These are phyloP conservation scores for Nineta flava DNA, from an alignment of 2,888 invertebrate genomes.

Conservation along the genomic window DNA sequence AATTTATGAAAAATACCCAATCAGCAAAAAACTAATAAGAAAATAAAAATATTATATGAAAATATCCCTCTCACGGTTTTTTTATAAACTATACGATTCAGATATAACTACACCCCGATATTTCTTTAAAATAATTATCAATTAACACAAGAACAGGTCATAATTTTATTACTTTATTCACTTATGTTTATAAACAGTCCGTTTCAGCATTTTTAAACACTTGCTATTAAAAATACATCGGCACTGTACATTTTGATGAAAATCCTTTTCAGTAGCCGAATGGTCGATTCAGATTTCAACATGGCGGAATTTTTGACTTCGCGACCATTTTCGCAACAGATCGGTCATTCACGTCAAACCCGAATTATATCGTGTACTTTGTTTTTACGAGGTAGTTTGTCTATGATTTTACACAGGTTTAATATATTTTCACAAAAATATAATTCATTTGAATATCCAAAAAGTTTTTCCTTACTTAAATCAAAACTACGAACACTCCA, in stretches of 20 bases:
- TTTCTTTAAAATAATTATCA: neutral
- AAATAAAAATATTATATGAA: neutral
- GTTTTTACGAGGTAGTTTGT: no score
- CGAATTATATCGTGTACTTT: neutral
- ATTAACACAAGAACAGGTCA: conserved; percentile 1
- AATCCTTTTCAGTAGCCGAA: conserved; percentile 5
- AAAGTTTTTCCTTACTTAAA: no score
- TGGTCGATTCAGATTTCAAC: conserved; percentile 6
- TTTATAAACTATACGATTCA: conserved; percentile 4
- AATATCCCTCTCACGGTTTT: conserved; percentile 7
- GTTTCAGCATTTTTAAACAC: conserved; percentile 4
- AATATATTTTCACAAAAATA: no score
- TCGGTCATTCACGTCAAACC: conserved; percentile 1
- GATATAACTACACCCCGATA: conserved; percentile 7
- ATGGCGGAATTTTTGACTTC: conserved; percentile 6
- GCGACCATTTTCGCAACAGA: conserved; percentile 3
- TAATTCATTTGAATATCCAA: no score
- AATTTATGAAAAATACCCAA: neutral
- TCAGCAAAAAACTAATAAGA: neutral
- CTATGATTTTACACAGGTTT: no score
- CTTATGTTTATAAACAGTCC: conserved; percentile 1
- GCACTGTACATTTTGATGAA: conserved; percentile 2
- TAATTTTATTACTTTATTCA: conserved; percentile 3
- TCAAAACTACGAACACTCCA: no score
- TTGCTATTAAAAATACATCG: conserved; percentile 2